Conservation (phyloP, 2,888 invertebrate species). For the Panzeria rudis region DNA sequence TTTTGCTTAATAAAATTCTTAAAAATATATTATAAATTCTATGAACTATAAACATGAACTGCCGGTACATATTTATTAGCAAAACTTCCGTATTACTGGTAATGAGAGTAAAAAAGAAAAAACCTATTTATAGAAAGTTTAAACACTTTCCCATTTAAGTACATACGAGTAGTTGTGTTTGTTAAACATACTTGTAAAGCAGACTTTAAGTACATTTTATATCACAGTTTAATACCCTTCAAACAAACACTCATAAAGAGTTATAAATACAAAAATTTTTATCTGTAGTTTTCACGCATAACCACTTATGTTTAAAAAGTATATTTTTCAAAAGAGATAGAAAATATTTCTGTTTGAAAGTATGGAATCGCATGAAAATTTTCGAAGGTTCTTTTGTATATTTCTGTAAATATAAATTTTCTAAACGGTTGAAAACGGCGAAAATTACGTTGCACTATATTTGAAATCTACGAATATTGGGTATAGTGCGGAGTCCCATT, state of each 20-base stretch:
- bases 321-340: not conserved
- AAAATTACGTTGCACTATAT: no score
- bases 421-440: no score
- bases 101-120: constrained; percentile 34
- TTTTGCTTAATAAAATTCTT: no score
- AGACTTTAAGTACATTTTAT: constrained; percentile 59
- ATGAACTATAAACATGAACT: not conserved
- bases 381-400: no score
- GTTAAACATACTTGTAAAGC: constrained; percentile 53
- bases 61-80: not conserved
- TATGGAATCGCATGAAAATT: no score
- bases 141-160: constrained; percentile 39
- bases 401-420: no score
- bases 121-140: constrained; percentile 31
- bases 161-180: constrained; percentile 29
- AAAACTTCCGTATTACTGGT: constrained; percentile 25
- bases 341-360: no score
- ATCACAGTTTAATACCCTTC: constrained; percentile 41
- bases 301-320: not conserved
- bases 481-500: no score
- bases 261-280: constrained; percentile 2
- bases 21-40: no score
- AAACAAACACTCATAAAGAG: constrained; percentile 34
- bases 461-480: no score
- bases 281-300: not conserved